Evolutionary conservation across 2,888 invertebrate genomes (phyloP).

Genomic region (Parascotia fuliginaria): DNA sequence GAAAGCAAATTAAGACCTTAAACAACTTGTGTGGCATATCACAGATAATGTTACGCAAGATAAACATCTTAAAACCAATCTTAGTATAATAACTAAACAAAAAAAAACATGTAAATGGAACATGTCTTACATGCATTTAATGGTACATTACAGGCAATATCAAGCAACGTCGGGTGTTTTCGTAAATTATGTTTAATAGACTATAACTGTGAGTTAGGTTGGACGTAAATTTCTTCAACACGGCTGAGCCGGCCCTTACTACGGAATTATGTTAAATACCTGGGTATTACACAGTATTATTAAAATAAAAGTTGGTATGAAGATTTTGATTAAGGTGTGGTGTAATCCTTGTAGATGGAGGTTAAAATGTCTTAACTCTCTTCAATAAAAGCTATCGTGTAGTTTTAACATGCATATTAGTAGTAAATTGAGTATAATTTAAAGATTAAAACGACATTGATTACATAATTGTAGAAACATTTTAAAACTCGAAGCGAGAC

Average conservation of each 20-base stretch:
- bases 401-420: background rate
- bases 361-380: background rate
- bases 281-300: slow-evolving; percentile 36
- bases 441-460: no score
- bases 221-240: slow-evolving; percentile 37
- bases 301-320: slow-evolving; percentile 46
- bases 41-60: background rate
- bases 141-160: slow-evolving; percentile 39
- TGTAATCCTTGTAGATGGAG: background rate
- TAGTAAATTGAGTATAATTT: no score
- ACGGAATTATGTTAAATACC: slow-evolving; percentile 44
- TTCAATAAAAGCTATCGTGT: background rate
- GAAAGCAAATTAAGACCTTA: no score
- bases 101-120: slow-evolving; percentile 28
- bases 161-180: slow-evolving; percentile 51
- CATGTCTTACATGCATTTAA: slow-evolving; percentile 28
- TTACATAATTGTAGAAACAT: no score
- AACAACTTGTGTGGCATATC: slow-evolving; percentile 1
- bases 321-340: slow-evolving; percentile 1
- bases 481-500: no score
- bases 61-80: background rate
- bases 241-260: slow-evolving; percentile 28
- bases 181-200: slow-evolving; percentile 69
- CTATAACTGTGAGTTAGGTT: slow-evolving; percentile 53
- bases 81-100: slow-evolving; percentile 5